These are phyloP conservation scores for mouse (Mus musculus) DNA, from an alignment of 2,113 vertebrate genomes.

Conservation along the genomic window GRCm39 chr6:32654501-32655000, in stretches of 20 bases:
- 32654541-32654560: neutral
- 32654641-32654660: neutral
- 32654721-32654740: neutral
- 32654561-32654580: neutral
- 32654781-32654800: neutral
- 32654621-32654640: neutral
- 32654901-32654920: neutral
- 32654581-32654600: neutral
- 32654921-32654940: neutral
- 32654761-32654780: neutral
- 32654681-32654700: neutral
- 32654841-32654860: neutral
- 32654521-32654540: neutral
- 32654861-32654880: constrained; percentile 19
- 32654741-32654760: neutral
- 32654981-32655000: neutral
- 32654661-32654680: neutral
- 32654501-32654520: neutral
- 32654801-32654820: neutral
- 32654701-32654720: neutral
- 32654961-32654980: neutral
- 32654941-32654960: neutral
- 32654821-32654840: neutral
- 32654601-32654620: constrained; percentile 7
- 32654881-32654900: neutral